Percentiles rank a stretch among this genome's conserved stretches.
These are phyloP conservation scores for Rissa tridactyla DNA, from an alignment of 2,113 vertebrate species.

Conservation along the genomic window DNA sequence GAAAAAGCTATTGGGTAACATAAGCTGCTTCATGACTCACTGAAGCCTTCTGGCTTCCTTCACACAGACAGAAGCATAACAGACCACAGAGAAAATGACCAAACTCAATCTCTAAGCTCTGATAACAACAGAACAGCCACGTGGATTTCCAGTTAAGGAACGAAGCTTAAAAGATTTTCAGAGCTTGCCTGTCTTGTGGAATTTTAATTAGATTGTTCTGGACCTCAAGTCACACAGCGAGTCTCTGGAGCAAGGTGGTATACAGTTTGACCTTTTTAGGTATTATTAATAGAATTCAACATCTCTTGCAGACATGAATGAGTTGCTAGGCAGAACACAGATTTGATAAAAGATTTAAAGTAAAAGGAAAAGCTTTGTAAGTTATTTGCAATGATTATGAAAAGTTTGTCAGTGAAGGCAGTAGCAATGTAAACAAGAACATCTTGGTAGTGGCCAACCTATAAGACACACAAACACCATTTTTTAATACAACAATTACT, in stretches of 20 bases:
- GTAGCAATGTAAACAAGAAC: not conserved
- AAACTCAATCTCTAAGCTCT: not conserved
- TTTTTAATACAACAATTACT: not conserved
- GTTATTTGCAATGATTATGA: fast-evolving
- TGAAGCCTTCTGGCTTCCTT: not conserved
- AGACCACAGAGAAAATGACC: not conserved
- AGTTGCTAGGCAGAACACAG: not conserved
- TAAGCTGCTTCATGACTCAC: not conserved
- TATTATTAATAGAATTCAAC: not conserved
- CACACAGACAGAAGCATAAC: not conserved
- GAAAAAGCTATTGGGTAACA: not conserved
- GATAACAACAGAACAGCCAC: not conserved
- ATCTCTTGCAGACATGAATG: not conserved
- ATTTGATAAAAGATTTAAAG: not conserved
- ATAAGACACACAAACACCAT: not conserved
- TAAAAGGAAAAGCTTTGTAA: not conserved
- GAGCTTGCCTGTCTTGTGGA: not conserved
- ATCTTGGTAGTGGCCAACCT: not conserved
- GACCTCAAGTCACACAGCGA: not conserved
- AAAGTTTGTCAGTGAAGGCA: not conserved
- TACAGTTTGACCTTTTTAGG: not conserved
- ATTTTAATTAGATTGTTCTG: not conserved
- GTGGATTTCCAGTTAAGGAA: not conserved
- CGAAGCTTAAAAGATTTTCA: not conserved
- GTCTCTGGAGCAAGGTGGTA: not conserved